phyloP scores from a whole-genome alignment of 2,888 invertebrate species.

The Teleiodes luculella region DNA sequence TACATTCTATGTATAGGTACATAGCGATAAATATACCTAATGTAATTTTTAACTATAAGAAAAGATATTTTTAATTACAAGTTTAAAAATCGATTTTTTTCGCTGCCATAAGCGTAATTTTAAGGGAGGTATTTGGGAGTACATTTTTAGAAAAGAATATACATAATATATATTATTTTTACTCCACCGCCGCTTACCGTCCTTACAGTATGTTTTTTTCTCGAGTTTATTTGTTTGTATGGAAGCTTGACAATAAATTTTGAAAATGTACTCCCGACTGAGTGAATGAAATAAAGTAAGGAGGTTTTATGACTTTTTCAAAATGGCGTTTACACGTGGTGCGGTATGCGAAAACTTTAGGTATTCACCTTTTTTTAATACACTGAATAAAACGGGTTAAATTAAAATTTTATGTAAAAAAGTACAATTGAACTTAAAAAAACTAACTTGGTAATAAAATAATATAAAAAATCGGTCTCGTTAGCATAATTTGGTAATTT shows the following conservation, averaged over 20 bases:
- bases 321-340: constrained; percentile 15
- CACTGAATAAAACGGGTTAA: background rate
- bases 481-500: too few species aligned
- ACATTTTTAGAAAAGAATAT: constrained; percentile 38
- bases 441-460: too few species aligned
- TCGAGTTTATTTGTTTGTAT: constrained; percentile 3
- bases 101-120: constrained; percentile 65
- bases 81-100: constrained; percentile 43
- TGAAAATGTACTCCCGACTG: constrained; percentile 25
- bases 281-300: constrained; percentile 7
- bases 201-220: constrained; percentile 11
- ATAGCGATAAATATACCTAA: constrained; percentile 36
- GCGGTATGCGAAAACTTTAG: constrained; percentile 12
- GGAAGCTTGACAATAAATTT: constrained; percentile 29
- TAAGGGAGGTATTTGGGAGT: constrained; percentile 36
- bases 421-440: too few species aligned
- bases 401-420: too few species aligned
- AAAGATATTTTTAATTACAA: constrained; percentile 71
- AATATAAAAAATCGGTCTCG: too few species aligned
- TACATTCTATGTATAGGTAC: constrained; percentile 47
- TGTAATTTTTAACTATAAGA: constrained; percentile 40
- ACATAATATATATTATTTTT: constrained; percentile 28
- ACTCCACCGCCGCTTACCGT: constrained; percentile 30
- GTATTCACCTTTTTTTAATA: constrained; percentile 14
- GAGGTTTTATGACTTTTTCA: constrained; percentile 27